phyloP scores from a whole-genome alignment of 2,888 invertebrate species.

The Resseliella maxima region DNA sequence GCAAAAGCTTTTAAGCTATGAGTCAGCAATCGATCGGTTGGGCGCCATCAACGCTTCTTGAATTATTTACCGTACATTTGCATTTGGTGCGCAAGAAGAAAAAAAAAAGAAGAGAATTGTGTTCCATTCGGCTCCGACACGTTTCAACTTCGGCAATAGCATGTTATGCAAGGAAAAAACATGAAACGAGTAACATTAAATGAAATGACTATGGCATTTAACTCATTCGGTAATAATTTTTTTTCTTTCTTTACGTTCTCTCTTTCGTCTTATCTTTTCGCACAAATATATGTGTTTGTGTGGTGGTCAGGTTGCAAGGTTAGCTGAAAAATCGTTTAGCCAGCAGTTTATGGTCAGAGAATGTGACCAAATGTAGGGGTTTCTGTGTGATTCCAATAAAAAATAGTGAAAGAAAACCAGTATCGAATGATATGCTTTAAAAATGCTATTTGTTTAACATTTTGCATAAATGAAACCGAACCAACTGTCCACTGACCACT shows the following conservation, averaged over 20 bases:
- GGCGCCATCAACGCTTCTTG: not conserved
- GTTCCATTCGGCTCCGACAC: not conserved
- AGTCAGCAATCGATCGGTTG: slow-evolving; percentile 2
- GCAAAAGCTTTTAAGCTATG: not conserved
- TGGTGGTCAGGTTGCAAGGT: not conserved
- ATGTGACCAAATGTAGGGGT: not conserved
- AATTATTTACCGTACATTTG: slow-evolving; percentile 13
- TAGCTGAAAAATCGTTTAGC: not conserved
- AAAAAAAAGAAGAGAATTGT: no score
- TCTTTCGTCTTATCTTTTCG: not conserved
- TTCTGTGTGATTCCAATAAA: not conserved
- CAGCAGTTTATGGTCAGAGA: not conserved
- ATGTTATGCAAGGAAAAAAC: not conserved
- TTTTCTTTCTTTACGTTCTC: not conserved
- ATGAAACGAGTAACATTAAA: slow-evolving; percentile 19
- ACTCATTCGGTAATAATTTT: not conserved
- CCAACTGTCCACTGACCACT: not conserved
- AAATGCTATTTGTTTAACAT: not conserved
- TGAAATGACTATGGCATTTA: slow-evolving; percentile 12
- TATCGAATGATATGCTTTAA: not conserved
- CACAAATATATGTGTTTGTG: not conserved
- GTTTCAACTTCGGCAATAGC: not conserved
- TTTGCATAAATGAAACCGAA: not conserved
- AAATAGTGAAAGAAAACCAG: not conserved
- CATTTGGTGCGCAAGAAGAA: not conserved